phyloP scores from a whole-genome alignment of 2,797 vertebrate genomes.

The Falco novaeseelandiae region DNA sequence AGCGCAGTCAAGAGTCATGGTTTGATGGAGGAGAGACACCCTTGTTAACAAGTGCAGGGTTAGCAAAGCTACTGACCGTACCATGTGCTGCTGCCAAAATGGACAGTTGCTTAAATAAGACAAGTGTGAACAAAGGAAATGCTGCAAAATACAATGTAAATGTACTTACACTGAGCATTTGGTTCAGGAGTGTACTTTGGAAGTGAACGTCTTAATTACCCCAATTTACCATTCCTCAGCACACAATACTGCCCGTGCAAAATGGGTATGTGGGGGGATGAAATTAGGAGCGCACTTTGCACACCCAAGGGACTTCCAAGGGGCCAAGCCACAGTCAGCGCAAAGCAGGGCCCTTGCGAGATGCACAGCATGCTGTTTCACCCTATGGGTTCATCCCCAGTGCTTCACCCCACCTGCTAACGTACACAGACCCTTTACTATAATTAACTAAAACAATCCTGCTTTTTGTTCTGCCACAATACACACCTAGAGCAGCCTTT shows the following conservation, averaged over 20 bases:
- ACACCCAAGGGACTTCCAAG: background rate
- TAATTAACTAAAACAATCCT: background rate
- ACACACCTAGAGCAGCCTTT: background rate
- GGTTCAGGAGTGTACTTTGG: background rate
- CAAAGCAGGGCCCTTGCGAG: background rate
- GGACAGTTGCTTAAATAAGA: background rate
- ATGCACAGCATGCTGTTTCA: background rate
- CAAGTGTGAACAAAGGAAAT: background rate
- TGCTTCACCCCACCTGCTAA: background rate
- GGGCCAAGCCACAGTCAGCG: background rate
- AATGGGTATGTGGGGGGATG: rapidly evolving
- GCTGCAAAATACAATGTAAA: background rate
- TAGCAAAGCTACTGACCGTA: background rate
- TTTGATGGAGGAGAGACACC: background rate
- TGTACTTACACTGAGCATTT: background rate
- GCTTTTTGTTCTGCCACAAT: background rate
- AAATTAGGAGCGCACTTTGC: background rate
- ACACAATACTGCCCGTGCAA: background rate
- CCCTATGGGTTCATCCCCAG: background rate
- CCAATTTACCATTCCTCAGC: background rate
- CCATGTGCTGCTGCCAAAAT: background rate
- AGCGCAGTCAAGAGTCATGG: background rate
- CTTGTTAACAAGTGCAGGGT: background rate
- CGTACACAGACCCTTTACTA: background rate
- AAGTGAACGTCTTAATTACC: background rate